Conservation (phyloP, 2,888 invertebrate species). For the Drosophila peninsularis region DNA sequence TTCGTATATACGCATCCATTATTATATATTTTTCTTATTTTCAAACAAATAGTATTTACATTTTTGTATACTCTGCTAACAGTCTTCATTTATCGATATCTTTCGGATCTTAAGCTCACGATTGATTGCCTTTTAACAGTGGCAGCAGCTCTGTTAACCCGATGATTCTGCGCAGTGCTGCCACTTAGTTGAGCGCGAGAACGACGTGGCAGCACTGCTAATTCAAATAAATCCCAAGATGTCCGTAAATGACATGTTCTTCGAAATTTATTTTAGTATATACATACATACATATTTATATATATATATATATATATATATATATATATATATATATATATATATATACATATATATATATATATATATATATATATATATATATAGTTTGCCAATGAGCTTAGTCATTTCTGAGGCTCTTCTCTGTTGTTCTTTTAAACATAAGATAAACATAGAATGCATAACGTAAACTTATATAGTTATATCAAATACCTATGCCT, state of each 20-base stretch:
- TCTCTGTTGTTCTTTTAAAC: conserved; percentile 11
- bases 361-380: conserved; percentile 18
- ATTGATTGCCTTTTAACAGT: too few species aligned
- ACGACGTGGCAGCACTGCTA: conserved; percentile 2
- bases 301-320: not conserved
- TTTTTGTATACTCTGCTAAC: conserved; percentile 2
- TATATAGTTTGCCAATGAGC: conserved; percentile 43
- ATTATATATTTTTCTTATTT: not conserved
- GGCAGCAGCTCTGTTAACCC: not conserved
- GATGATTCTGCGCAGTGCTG: not conserved
- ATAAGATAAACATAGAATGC: conserved; percentile 65
- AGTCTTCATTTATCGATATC: conserved; percentile 23
- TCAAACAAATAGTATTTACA: not conserved
- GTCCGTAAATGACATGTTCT: conserved; percentile 16
- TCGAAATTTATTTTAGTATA: conserved; percentile 42
- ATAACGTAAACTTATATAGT: conserved; percentile 74
- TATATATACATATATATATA: conserved; percentile 18
- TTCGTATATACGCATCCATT: conserved; percentile 62
- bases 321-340: conserved; percentile 5
- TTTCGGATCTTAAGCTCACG: not conserved
- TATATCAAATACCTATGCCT: conserved; percentile 67
- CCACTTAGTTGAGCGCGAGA: not conserved
- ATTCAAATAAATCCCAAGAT: not conserved
- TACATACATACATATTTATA: conserved; percentile 3
- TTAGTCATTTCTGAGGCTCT: conserved; percentile 45